Base-by-base conservation (phyloP, 2,113 vertebrate species). In the Gallinago undulata region DNA sequence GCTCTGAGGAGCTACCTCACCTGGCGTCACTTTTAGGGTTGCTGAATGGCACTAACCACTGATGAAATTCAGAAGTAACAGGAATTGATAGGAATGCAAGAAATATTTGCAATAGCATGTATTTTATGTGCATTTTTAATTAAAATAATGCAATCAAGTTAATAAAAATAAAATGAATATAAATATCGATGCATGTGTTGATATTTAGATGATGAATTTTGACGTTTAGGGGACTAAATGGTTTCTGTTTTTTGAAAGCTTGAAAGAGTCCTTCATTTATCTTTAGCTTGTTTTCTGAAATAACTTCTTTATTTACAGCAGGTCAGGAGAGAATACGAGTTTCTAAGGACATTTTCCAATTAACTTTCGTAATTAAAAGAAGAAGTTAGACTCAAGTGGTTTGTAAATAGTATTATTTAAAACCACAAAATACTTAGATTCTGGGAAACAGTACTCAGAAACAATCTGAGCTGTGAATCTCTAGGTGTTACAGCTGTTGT, bases 301-400 rank as follows among this genome's bases (percentile, higher is more conserved):
- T 25, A 75, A 60, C 77, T 88, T 92, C 68, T 64, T 96, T 95
- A 94, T 89, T 91, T 89, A 89, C 82, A 76, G 57, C 39, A 67
- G 43, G 78, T 69, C 90, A 95, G 47, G 78, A 78, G 84, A 95
- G 62, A 79, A 95, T 82, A 28, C 37, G 74, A 35, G 94, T 94
- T 94, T 89, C 85, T 77, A 64, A 88, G 30, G 60, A 77, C 59
- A 84, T 88, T 95, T 94, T 96, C 88, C 79, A 96, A 84, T 92
- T 93, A 94, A 74, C 35, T 88, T 79, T 53, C 77, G 83, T 75
- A 96, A 89, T 90, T 81, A 88, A 90, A 85, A 84, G 50, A 41
- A 82, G 53, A 94, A 77, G 90, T 94, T 77, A 70, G 70, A 64
- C 28, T 87, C 57, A 41, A 13, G 5, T 39, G 48, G 25, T 64